phyloP scores from a whole-genome alignment of 2,797 vertebrate species.

The Cuniculus paca region DNA sequence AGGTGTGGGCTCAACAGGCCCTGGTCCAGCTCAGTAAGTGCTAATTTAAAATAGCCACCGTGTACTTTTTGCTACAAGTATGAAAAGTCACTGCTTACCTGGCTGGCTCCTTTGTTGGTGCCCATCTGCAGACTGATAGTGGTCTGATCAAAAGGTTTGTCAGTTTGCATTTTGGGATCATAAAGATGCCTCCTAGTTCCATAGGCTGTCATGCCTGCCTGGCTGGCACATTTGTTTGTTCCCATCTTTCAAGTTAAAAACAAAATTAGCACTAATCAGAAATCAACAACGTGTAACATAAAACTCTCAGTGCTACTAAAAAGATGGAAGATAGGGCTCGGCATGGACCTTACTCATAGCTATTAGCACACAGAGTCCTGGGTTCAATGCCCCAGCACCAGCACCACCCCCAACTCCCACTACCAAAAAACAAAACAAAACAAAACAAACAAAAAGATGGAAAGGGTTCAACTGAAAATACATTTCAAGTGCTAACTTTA shows the following conservation, averaged over 20 bases:
- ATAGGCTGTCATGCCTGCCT: slow-evolving; percentile 98
- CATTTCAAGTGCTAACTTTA: not conserved
- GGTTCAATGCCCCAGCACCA: not conserved
- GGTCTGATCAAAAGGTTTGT: slow-evolving; percentile 98
- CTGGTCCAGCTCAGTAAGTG: not conserved
- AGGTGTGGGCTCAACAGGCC: not conserved
- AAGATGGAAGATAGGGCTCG: not conserved
- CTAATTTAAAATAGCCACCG: not conserved
- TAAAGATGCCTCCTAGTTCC: slow-evolving; percentile 98
- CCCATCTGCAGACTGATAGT: slow-evolving; percentile 99
- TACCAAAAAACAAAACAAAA: no score
- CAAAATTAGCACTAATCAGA: not conserved
- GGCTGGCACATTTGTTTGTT: slow-evolving; percentile 98
- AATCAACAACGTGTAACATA: not conserved
- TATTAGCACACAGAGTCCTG: not conserved
- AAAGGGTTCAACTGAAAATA: not conserved
- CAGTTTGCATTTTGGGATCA: slow-evolving; percentile 97
- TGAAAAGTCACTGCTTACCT: slow-evolving; percentile 88
- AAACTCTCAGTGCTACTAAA: not conserved
- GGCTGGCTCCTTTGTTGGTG: slow-evolving; percentile 98
- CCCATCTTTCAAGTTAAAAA: slow-evolving; percentile 93
- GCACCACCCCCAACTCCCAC: no score
- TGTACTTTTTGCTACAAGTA: not conserved
- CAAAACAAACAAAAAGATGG: no score
- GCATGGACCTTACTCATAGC: not conserved